These are phyloP conservation scores for Cryptocephalus primarius DNA, from an alignment of 2,888 invertebrate species.

Conservation along the genomic window DNA sequence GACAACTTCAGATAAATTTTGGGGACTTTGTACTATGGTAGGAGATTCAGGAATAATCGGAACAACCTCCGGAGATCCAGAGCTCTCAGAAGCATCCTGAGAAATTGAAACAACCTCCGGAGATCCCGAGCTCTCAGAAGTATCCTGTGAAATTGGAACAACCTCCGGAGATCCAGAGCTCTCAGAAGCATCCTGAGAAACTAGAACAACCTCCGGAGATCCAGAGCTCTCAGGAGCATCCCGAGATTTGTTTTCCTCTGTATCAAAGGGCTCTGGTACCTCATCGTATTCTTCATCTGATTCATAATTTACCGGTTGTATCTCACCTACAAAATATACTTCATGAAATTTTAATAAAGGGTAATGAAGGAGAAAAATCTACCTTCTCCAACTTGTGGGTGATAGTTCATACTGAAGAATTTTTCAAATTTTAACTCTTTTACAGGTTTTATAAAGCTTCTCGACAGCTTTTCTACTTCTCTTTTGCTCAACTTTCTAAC, in stretches of 20 bases:
- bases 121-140: no score
- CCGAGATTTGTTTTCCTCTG: slow-evolving; percentile 1
- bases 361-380: neutral
- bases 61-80: no score
- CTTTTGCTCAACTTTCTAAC: slow-evolving; percentile 11
- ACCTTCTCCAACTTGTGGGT: slow-evolving; percentile 22
- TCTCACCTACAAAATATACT: slow-evolving; percentile 9
- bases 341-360: neutral
- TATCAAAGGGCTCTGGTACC: neutral
- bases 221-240: no score
- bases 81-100: no score
- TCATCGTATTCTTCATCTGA: slow-evolving; percentile 7
- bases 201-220: no score
- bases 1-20: neutral
- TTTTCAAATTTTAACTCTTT: slow-evolving; percentile 18
- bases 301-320: slow-evolving; percentile 11
- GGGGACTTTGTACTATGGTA: neutral
- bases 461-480: slow-evolving; percentile 5
- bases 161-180: no score
- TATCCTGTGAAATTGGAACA: neutral
- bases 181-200: no score
- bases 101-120: no score
- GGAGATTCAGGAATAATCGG: neutral
- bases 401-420: slow-evolving; percentile 21
- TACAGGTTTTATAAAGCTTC: slow-evolving; percentile 13